Base-by-base conservation (phyloP, 2,797 vertebrate genomes). In the Acipenser transmontanus region DNA sequence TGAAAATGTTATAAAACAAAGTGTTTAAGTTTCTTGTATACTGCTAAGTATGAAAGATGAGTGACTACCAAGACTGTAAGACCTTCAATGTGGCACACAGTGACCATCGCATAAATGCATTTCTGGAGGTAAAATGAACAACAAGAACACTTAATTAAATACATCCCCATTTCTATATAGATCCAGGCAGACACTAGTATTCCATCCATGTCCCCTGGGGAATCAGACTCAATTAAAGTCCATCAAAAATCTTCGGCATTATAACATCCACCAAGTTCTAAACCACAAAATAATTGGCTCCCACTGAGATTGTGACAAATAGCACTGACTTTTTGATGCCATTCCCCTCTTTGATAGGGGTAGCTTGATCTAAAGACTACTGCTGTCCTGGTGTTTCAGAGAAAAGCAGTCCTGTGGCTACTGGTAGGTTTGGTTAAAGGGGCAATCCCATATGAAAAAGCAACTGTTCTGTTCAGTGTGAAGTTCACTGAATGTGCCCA, bases 241-340 rank as follows among this genome's bases (percentile, higher is more conserved):
- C 47, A 14, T 20, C 10, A 17, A 7, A 9, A 10, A 61, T 14
- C 17, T 61, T 8, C 60, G 6, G 17, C 17, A 61, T 34, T 61
- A 34, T 47, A 20, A 14, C 60, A 20, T 20, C 47, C 9, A 7
- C 8, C 17, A 14, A 34, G 60, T 61, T n/a, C 1, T 10, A 61
- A 14, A 6, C 8, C 8, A 12, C 20, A 61, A 61, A 61, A 20
- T 61, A 34, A 61, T 61, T 61, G 60, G 60, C 60, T 34, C 60
- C 13, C 47, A 61, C 4, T 20, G 60, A 61, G 20, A 8, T 68
- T 52, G 50, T 67, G 59, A 67, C n/a, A 67, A 49, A 52, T 61
- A 67, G 17, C 66, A 50, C 61, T 34, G 60, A 60, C 60, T 51
- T 56, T 60, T 50, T 34, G 59, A 62, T 50, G 50, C 65, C 49